A percentile compares a stretch with the other conserved stretches of the same genome.
Conservation (phyloP, 2,888 invertebrate species). For the Leucozona laternaria region DNA sequence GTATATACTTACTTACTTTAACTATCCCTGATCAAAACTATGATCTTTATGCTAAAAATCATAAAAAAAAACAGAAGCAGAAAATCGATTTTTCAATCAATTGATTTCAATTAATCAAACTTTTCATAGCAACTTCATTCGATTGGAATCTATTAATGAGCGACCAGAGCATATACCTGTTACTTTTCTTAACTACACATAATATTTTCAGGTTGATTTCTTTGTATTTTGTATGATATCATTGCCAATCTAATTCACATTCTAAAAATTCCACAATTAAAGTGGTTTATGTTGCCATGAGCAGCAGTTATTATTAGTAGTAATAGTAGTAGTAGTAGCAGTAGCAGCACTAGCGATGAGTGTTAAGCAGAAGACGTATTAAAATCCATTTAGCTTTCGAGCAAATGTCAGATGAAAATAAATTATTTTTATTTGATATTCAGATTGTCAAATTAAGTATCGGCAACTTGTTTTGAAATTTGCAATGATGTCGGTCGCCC, state of each 20-base stretch:
- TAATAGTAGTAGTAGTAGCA: not conserved
- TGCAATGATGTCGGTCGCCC: no score
- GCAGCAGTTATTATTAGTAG: no score
- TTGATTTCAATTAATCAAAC: constrained; percentile 70
- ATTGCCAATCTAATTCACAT: constrained; percentile 48
- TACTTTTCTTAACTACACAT: not conserved
- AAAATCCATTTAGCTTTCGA: constrained; percentile 12
- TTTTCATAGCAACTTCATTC: constrained; percentile 52
- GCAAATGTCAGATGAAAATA: constrained; percentile 51
- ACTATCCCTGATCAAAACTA: not conserved
- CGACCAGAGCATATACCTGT: constrained; percentile 5
- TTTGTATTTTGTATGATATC: constrained; percentile 12
- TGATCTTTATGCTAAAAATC: constrained; percentile 3
- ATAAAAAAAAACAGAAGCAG: constrained; percentile 7
- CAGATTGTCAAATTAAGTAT: constrained; percentile 34
- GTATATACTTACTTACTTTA: constrained; percentile 21
- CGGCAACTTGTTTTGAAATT: constrained; percentile 6
- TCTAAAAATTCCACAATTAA: constrained; percentile 62
- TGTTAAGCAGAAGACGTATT: constrained; percentile 12
- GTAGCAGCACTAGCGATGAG: not conserved
- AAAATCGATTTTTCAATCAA: constrained; percentile 37
- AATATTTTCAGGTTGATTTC: not conserved
- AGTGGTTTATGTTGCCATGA: constrained; percentile 51
- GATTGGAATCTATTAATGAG: constrained; percentile 67
- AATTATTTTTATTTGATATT: constrained; percentile 18